phyloP scores from a whole-genome alignment of 1,140 invertebrate genomes.

The Aphaenogaster ashmeadi region DNA sequence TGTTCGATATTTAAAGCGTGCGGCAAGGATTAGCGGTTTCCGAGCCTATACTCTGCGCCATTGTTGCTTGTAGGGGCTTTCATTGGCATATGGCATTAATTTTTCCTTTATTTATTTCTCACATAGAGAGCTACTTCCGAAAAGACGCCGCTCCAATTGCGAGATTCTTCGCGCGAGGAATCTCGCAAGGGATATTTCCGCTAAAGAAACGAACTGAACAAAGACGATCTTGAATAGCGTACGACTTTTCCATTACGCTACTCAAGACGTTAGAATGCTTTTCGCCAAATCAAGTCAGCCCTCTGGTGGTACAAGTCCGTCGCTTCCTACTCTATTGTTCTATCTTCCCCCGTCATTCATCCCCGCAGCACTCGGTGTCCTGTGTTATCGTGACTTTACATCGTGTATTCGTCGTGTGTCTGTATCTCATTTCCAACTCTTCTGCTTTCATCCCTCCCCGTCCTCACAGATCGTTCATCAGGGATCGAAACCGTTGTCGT shows the following conservation, averaged over 20 bases:
- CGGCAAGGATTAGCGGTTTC: conserved; percentile 46
- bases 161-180: conserved; percentile 28
- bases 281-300: conserved; percentile 4
- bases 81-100: conserved; percentile 22
- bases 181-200: neutral
- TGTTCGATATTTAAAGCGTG: conserved; percentile 39
- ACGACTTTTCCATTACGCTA: neutral
- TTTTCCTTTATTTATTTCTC: conserved; percentile 13
- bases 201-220: neutral
- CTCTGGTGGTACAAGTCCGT: conserved; percentile 58
- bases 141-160: conserved; percentile 19
- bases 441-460: neutral
- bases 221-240: conserved; percentile 2
- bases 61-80: conserved; percentile 59
- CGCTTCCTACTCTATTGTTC: conserved; percentile 22
- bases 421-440: conserved; percentile 40
- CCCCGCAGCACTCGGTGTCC: conserved; percentile 26
- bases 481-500: conserved; percentile 14
- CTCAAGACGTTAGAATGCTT: neutral
- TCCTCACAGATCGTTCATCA: neutral
- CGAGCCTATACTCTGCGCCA: conserved; percentile 34
- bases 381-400: conserved; percentile 50
- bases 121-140: conserved; percentile 25
- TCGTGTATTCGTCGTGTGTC: conserved; percentile 61
- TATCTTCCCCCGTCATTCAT: neutral